Evolutionary conservation across 2,888 invertebrate genomes (phyloP).

Genomic region (Zygaena filipendulae): DNA sequence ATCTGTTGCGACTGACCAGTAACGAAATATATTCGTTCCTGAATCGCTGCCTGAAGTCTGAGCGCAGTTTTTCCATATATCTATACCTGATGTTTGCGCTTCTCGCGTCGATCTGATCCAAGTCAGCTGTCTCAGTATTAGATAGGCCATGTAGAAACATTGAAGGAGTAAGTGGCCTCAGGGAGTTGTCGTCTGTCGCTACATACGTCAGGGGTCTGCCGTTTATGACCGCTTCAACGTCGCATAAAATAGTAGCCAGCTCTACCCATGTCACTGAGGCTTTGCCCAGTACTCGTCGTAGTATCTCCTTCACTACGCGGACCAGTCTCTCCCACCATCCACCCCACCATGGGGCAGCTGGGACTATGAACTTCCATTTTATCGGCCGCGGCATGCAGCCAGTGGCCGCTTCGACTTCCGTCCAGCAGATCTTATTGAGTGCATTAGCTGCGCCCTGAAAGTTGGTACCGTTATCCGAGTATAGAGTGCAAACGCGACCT

Average conservation of each 20-base stretch:
- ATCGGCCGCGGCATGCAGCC: slow-evolving; percentile 11
- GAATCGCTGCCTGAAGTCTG: slow-evolving; percentile 15
- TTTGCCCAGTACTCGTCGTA: slow-evolving; percentile 28
- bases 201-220: slow-evolving; percentile 10
- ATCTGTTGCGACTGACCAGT: background rate
- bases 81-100: no score
- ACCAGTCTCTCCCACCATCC: slow-evolving; percentile 42
- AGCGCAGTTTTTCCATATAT: no score
- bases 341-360: slow-evolving; percentile 39
- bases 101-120: no score
- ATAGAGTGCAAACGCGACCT: slow-evolving; percentile 6
- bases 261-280: slow-evolving; percentile 10
- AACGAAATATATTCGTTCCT: slow-evolving; percentile 6
- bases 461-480: slow-evolving; percentile 12
- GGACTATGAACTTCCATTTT: slow-evolving; percentile 31
- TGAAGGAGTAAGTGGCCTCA: slow-evolving; percentile 5
- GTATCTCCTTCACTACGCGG: slow-evolving; percentile 27
- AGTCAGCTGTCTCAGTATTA: slow-evolving; percentile 8
- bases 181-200: background rate
- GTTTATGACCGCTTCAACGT: slow-evolving; percentile 12
- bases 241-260: slow-evolving; percentile 10
- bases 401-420: slow-evolving; percentile 1
- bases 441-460: slow-evolving; percentile 6
- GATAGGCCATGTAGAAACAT: slow-evolving; percentile 3
- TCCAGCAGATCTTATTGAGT: slow-evolving; percentile 7